These are phyloP conservation scores for Pseudopleuronectes americanus DNA, from an alignment of 2,797 vertebrate genomes.

Conservation along the genomic window DNA sequence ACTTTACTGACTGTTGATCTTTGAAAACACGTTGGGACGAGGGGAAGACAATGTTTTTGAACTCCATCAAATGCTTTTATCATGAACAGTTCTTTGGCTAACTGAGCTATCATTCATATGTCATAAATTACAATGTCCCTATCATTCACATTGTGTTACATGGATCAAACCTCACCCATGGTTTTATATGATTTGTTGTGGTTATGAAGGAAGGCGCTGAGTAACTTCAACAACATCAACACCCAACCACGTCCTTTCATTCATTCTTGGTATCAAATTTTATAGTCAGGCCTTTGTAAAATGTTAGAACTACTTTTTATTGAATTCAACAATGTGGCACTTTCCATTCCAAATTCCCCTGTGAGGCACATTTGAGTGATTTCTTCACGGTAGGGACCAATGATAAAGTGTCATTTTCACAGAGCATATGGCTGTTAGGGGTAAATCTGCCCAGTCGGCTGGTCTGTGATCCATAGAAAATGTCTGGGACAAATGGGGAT, in stretches of 20 bases:
- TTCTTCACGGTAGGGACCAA: neutral
- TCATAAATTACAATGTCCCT: too few species aligned
- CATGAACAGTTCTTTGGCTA: neutral
- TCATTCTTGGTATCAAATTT: too few species aligned
- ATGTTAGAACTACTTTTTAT: too few species aligned
- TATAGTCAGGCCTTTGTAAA: too few species aligned
- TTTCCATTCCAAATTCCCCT: constrained; percentile 3
- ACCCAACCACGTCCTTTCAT: too few species aligned
- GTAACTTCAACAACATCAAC: too few species aligned
- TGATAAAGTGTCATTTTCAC: constrained; percentile 14
- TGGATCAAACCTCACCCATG: too few species aligned
- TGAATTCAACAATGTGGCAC: too few species aligned
- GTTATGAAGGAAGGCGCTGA: too few species aligned
- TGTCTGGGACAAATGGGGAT: constrained; percentile 46
- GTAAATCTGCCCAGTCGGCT: constrained; percentile 55
- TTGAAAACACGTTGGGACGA: neutral
- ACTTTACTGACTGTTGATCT: constrained; percentile 10
- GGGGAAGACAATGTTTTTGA: neutral
- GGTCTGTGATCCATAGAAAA: constrained; percentile 63
- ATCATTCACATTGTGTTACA: too few species aligned
- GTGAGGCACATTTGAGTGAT: neutral
- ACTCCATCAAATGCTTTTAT: neutral
- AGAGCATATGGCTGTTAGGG: constrained; percentile 44
- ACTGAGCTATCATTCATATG: too few species aligned
- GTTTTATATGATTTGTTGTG: too few species aligned